phyloP scores from a whole-genome alignment of 2,113 vertebrate genomes.

The Lophotis ruficrista region DNA sequence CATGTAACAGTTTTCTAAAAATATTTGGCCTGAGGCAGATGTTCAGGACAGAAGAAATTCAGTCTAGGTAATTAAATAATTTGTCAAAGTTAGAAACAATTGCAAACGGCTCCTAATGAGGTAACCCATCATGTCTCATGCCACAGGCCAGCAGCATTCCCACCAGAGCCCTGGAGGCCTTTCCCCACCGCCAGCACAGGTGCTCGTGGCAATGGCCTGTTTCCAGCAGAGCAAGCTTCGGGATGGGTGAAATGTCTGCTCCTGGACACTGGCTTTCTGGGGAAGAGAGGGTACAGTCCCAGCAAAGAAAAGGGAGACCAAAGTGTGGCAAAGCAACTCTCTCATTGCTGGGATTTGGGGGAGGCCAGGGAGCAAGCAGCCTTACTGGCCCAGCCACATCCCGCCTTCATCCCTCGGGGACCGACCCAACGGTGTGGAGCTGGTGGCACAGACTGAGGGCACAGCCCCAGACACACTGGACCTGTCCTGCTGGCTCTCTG shows the following conservation, averaged over 20 bases:
- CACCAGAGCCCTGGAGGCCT: rapidly evolving
- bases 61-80: background rate
- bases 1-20: background rate
- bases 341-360: background rate
- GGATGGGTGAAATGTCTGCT: background rate
- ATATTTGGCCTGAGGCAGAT: background rate
- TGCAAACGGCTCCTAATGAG: background rate
- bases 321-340: background rate
- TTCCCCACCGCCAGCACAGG: background rate
- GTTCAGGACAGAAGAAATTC: background rate
- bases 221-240: background rate
- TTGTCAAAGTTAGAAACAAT: background rate
- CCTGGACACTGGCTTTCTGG: background rate
- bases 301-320: background rate
- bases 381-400: background rate
- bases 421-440: rapidly evolving
- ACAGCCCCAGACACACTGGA: background rate
- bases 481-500: background rate
- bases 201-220: background rate
- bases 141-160: background rate
- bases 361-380: background rate
- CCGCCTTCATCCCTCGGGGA: background rate
- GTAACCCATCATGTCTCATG: background rate
- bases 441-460: background rate
- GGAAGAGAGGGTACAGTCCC: background rate